These are phyloP conservation scores for Sorex maritimensis DNA, from an alignment of 2,797 vertebrate genomes.

Conservation along the genomic window DNA sequence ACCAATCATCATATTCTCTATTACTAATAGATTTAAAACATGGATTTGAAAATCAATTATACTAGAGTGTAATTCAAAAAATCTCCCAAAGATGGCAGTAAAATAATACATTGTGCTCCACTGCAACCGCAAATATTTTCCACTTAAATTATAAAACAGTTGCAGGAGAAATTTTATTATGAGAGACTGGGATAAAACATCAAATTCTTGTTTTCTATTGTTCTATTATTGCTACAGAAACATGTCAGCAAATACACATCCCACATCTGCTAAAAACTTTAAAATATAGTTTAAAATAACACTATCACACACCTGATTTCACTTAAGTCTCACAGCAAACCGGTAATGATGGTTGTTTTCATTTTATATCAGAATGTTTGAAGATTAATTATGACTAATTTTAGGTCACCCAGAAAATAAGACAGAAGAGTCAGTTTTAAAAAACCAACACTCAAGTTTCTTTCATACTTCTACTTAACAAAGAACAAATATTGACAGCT, in stretches of 20 bases:
- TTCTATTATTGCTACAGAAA: neutral
- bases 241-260: conserved; percentile 27
- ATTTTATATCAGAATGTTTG: neutral
- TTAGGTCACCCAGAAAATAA: conserved; percentile 7
- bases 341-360: conserved; percentile 39
- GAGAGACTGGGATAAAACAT: conserved; percentile 23
- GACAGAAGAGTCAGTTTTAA: conserved; percentile 12
- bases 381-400: conserved; percentile 48
- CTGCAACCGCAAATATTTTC: conserved; percentile 29
- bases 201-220: conserved; percentile 49
- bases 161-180: conserved; percentile 41
- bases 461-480: neutral
- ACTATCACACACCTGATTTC: conserved; percentile 30
- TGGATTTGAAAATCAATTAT: conserved; percentile 52
- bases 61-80: conserved; percentile 63
- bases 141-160: conserved; percentile 64
- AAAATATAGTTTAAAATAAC: conserved; percentile 28
- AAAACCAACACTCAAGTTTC: conserved; percentile 46
- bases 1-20: neutral
- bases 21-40: conserved; percentile 37
- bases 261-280: neutral
- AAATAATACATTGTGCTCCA: conserved; percentile 39
- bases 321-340: conserved; percentile 40
- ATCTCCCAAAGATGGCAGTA: conserved; percentile 82
- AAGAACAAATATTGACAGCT: conserved; percentile 7